phyloP scores from a whole-genome alignment of 2,797 vertebrate genomes.

The Oreortyx pictus region DNA sequence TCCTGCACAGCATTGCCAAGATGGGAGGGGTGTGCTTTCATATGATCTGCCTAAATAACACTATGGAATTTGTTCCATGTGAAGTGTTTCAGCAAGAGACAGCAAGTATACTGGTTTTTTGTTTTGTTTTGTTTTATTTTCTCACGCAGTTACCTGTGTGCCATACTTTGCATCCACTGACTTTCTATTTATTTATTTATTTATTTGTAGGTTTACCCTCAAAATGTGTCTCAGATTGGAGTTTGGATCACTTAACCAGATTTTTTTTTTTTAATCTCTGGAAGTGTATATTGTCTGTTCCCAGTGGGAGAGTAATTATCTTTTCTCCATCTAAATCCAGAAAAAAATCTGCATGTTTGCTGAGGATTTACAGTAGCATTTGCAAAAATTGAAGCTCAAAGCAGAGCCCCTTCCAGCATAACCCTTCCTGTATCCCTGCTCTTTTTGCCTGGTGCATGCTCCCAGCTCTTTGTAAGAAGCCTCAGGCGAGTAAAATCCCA shows the following conservation, averaged over 20 bases:
- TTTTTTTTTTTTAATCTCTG: background rate
- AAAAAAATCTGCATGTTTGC: background rate
- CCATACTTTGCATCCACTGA: background rate
- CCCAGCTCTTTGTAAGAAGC: background rate
- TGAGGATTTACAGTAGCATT: background rate
- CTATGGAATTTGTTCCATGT: background rate
- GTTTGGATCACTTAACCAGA: background rate
- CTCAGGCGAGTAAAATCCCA: background rate
- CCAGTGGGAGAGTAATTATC: too few species aligned
- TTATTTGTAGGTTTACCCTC: background rate
- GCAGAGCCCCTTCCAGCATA: background rate
- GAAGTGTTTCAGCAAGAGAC: background rate
- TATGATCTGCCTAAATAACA: background rate
- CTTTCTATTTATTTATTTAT: background rate
- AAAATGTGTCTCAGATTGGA: background rate
- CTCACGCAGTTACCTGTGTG: accelerated
- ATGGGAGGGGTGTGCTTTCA: background rate
- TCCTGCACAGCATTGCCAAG: background rate
- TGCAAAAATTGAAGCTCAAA: background rate
- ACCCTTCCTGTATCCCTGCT: background rate
- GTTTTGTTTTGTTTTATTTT: background rate
- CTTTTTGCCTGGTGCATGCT: background rate
- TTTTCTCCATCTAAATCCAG: background rate
- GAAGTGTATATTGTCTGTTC: background rate
- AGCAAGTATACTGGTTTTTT: background rate